A percentile compares a stretch with the other conserved stretches of the same genome.
Evolutionary conservation across 2,797 vertebrate species (phyloP).

Genomic region (Staurois parvus): DNA sequence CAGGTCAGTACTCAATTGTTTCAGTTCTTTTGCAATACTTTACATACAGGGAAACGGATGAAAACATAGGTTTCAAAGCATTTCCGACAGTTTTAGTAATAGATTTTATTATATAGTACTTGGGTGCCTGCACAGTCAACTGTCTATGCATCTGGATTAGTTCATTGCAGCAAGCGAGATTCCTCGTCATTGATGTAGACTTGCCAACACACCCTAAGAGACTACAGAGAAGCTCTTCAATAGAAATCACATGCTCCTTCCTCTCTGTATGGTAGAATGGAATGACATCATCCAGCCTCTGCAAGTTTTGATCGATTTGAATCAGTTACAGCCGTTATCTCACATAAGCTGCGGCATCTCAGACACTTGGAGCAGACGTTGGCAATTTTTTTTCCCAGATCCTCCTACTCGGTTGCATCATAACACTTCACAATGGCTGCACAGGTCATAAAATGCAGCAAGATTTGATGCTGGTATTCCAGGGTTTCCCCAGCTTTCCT

Average conservation of each 20-base stretch:
- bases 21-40: too few relatives aligned
- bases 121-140: not conserved
- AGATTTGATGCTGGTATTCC: not conserved
- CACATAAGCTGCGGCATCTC: slow-evolving; percentile 18
- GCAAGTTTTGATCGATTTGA: slow-evolving; percentile 23
- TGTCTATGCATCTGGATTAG: not conserved
- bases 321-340: slow-evolving; percentile 49
- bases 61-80: not conserved
- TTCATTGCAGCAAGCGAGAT: not conserved
- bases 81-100: not conserved
- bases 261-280: slow-evolving; percentile 5
- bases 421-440: not conserved
- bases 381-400: not conserved
- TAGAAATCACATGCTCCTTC: slow-evolving; percentile 48
- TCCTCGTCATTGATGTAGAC: slow-evolving; percentile 32
- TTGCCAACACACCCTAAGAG: slow-evolving; percentile 8
- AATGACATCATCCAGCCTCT: slow-evolving; percentile 50
- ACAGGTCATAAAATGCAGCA: not conserved
- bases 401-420: not conserved
- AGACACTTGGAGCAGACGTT: not conserved
- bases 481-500: not conserved
- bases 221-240: slow-evolving; percentile 48
- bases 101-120: not conserved
- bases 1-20: too few relatives aligned
- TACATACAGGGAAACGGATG: too few relatives aligned